Evolutionary conservation across 23 tunicate species (phyloP).

Genomic region (Ascidia mentula): DNA sequence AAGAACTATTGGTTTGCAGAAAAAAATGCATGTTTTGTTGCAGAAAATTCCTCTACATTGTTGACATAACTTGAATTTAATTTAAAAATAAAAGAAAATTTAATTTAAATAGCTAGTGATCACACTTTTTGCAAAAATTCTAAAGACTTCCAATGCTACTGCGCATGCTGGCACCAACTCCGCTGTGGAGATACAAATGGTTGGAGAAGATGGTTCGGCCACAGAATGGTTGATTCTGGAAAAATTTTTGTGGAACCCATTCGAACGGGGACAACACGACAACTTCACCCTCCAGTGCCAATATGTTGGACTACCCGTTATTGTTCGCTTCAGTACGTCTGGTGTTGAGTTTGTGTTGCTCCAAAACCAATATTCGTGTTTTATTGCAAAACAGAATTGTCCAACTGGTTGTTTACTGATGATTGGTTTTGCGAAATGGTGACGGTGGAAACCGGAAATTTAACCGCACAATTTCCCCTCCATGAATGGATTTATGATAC

Average conservation of each 20-base stretch:
- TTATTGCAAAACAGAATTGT: conserved; percentile 20
- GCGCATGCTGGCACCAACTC: conserved; percentile 24
- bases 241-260: background rate
- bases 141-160: conserved; percentile 8
- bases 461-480: background rate
- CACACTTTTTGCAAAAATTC: no score
- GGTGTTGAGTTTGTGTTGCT: no score
- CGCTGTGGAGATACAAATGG: conserved; percentile 2
- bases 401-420: background rate
- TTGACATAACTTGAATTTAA: no score
- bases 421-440: conserved; percentile 28
- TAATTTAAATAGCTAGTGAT: no score
- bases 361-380: no score
- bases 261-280: conserved; percentile 20
- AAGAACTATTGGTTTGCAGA: no score
- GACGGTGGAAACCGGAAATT: background rate
- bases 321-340: conserved; percentile 17
- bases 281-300: background rate
- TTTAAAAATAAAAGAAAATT: no score
- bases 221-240: conserved; percentile 20
- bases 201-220: conserved; percentile 1
- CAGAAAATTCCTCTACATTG: no score
- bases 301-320: conserved; percentile 37
- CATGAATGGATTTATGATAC: background rate
- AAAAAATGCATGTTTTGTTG: no score